phyloP scores from a whole-genome alignment of 1,140 invertebrate genomes.

The Tenebrio molitor region DNA sequence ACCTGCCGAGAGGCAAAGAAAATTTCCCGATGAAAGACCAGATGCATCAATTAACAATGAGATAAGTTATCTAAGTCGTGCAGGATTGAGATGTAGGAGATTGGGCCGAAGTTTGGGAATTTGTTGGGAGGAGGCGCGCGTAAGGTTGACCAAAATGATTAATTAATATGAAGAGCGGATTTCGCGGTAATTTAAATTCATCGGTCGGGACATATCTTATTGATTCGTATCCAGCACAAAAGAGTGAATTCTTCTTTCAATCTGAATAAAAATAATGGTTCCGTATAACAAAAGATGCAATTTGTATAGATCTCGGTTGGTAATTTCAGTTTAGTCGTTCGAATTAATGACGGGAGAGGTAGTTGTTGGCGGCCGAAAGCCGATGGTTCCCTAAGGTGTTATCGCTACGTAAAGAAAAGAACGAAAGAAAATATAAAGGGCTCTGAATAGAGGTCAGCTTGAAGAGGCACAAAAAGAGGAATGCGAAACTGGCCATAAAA shows the following conservation, averaged over 20 bases:
- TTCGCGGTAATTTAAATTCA: not conserved
- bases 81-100: too few relatives aligned
- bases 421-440: constrained; percentile 44
- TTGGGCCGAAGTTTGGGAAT: not conserved
- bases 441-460: constrained; percentile 33
- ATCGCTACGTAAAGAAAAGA: constrained; percentile 33
- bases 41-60: constrained; percentile 19
- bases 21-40: constrained; percentile 5
- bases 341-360: constrained; percentile 43
- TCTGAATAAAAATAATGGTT: constrained; percentile 44
- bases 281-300: constrained; percentile 42
- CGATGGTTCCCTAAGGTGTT: constrained; percentile 45
- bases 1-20: constrained; percentile 14
- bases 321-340: constrained; percentile 46
- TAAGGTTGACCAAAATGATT: too few relatives aligned
- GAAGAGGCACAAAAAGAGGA: constrained; percentile 42
- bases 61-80: constrained; percentile 3
- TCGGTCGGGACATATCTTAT: not conserved
- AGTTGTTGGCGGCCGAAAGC: constrained; percentile 41
- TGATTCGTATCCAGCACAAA: constrained; percentile 17
- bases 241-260: constrained; percentile 11
- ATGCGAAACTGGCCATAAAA: constrained; percentile 43
- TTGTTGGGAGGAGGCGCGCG: too few relatives aligned
- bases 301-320: constrained; percentile 45
- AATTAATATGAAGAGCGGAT: too few relatives aligned